Conservation (phyloP, 2,113 vertebrate species). For the Neolamprologus sp. region DNA sequence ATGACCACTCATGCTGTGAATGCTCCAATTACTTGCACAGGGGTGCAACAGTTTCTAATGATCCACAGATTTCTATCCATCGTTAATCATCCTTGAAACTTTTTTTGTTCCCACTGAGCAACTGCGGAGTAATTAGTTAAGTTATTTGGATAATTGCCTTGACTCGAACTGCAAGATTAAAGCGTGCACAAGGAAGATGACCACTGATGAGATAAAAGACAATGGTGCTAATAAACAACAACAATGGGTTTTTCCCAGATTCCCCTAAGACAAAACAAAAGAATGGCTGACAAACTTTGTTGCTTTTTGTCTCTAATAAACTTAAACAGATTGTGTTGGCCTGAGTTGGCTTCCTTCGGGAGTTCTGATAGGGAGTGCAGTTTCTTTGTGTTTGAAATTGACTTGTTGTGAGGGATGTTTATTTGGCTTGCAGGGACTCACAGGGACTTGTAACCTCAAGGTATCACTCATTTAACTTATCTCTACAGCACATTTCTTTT, state of each 20-base stretch:
- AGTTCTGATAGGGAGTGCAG: neutral
- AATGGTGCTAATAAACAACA: conserved; percentile 30
- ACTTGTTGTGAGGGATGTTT: conserved; percentile 13
- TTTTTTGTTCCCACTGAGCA: neutral
- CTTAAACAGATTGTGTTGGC: conserved; percentile 33
- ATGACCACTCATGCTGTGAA: neutral
- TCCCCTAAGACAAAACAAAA: neutral
- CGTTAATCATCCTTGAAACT: conserved; percentile 50
- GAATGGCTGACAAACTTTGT: neutral
- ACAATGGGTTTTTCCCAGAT: neutral
- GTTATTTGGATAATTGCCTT: conserved; percentile 44
- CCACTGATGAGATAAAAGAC: conserved; percentile 50
- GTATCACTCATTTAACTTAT: neutral
- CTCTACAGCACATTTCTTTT: neutral
- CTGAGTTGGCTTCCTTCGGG: neutral
- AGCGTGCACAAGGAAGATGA: conserved; percentile 23
- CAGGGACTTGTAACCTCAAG: neutral
- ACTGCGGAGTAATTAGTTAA: conserved; percentile 30
- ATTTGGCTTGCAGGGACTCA: neutral
- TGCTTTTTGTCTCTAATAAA: conserved; percentile 38
- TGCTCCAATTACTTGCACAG: conserved; percentile 41
- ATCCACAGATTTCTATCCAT: conserved; percentile 21
- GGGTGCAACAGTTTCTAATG: conserved; percentile 6
- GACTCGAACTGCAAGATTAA: conserved; percentile 32
- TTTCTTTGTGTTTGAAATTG: conserved; percentile 20